Base-by-base conservation (phyloP, 2,888 invertebrate genomes). In the Podabrus alpinus region DNA sequence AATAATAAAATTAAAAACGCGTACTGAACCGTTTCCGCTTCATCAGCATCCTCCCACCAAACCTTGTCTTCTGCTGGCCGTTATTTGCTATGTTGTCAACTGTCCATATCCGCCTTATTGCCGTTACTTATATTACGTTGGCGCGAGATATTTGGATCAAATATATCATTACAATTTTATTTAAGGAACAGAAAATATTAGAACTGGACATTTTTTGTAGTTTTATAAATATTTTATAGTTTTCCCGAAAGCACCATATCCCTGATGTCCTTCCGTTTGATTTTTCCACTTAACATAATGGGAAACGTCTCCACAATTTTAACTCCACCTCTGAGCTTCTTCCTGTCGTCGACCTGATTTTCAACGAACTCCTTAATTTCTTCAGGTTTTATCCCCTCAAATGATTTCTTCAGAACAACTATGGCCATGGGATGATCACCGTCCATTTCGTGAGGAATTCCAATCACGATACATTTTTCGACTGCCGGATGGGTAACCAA, bases 401-500 rank as follows among this genome's bases (percentile, higher is more conserved):
- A 69, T 9, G 71, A 61, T 3, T 78, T 62, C 45, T 66, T 69
- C 16, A 69, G 16, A 3, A 83, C 71, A 19, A 85, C 80, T 9
- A 85, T 29, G 11, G 83, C 86, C 79, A 84, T 79, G 0, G 85
- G 85, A 45, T 91, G 89, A 84, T 95, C 94, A 7, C 95, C 95
- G 24, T 89, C 89, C n/a, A 87, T 86, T 0, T 89, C 87, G 76
- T 95, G 91, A 0, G 92, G 92, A 19, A 94, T 86, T 0, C 95
- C 96, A 75, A 96, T 88, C 0, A 97, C 96, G 0, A 94, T 95
- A 0, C 93, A 94, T 81, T 96, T 95, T 15, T 89, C 85, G 0
- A 97, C 90, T 19, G 90, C 90, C 0, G 94, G 92, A 85, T 95
- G 94, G 21, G 90, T 89, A 73, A 92, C 89, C 1, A 95, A 82